A percentile compares a stretch with the other conserved stretches of the same genome.
Evolutionary conservation across 2,797 vertebrate genomes (phyloP).

Genomic region (Hoplostethus atlanticus): DNA sequence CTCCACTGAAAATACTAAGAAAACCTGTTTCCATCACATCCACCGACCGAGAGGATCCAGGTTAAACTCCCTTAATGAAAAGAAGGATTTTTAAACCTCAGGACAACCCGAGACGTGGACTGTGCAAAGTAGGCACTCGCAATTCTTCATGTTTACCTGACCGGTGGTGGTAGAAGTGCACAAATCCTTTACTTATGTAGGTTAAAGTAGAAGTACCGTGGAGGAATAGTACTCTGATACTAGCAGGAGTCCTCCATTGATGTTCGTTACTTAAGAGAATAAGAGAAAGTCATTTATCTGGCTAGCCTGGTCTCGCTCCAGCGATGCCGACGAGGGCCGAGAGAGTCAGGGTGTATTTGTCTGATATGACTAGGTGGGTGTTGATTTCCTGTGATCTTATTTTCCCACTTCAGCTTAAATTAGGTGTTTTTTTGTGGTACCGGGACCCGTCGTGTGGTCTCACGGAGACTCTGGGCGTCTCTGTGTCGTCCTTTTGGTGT

Average conservation of each 20-base stretch:
- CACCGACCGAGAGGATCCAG: slow-evolving; percentile 28
- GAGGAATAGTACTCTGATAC: too few relatives aligned
- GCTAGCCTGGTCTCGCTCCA: too few relatives aligned
- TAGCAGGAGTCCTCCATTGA: too few relatives aligned
- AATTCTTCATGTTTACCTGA: background rate
- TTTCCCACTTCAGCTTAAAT: slow-evolving; percentile 31
- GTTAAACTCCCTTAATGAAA: slow-evolving; percentile 47
- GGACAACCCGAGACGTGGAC: background rate
- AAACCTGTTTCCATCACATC: slow-evolving; percentile 38
- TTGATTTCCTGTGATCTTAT: slow-evolving; percentile 29
- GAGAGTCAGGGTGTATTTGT: background rate
- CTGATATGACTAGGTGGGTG: background rate
- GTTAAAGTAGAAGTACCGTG: too few relatives aligned
- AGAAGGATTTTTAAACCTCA: slow-evolving; percentile 32
- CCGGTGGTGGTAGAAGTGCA: too few relatives aligned
- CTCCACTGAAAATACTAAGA: slow-evolving; percentile 32
- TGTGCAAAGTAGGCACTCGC: background rate
- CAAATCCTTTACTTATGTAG: too few relatives aligned
- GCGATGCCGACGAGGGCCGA: too few relatives aligned
- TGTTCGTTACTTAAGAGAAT: too few relatives aligned
- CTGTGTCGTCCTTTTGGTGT: slow-evolving; percentile 61
- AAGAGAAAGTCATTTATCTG: too few relatives aligned
- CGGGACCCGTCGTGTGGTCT: slow-evolving; percentile 58
- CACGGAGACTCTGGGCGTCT: slow-evolving; percentile 65
- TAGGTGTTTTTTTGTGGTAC: slow-evolving; percentile 59